phyloP scores from a whole-genome alignment of 2,113 vertebrate genomes.

The Taxidea taxus region DNA sequence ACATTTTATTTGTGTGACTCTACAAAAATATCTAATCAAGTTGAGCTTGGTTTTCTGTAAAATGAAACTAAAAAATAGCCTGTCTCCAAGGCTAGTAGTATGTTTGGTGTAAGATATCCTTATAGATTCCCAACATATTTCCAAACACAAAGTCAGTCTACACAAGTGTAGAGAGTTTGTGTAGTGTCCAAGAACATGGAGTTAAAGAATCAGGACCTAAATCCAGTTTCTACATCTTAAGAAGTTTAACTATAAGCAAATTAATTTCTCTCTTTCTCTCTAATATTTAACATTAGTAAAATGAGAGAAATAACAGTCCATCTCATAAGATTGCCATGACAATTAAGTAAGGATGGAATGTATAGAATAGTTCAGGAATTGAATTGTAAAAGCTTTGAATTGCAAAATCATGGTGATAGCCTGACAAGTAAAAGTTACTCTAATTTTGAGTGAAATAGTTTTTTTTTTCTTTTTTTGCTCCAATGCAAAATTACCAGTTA shows the following conservation, averaged over 20 bases:
- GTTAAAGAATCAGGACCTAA: not conserved
- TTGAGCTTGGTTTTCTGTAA: not conserved
- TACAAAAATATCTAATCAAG: not conserved
- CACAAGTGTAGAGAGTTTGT: not conserved
- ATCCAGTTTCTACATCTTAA: not conserved
- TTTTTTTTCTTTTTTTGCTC: not conserved
- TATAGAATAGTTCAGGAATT: not conserved
- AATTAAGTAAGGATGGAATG: not conserved
- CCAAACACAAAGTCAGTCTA: not conserved
- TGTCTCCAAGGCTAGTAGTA: not conserved
- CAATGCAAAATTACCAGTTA: not conserved
- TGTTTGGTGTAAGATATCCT: not conserved
- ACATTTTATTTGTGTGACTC: not conserved
- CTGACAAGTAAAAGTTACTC: not conserved
- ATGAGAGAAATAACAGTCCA: not conserved
- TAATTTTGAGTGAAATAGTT: not conserved
- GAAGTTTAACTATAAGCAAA: not conserved
- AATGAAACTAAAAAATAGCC: not conserved
- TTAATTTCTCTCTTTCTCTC: not conserved
- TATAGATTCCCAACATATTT: not conserved
- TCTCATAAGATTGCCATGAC: not conserved
- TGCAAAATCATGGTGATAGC: not conserved
- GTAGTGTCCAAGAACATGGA: not conserved
- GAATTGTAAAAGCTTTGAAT: not conserved
- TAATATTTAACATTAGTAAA: not conserved